Conservation (phyloP, 2,797 vertebrate species). For the Poecilia gillii region DNA sequence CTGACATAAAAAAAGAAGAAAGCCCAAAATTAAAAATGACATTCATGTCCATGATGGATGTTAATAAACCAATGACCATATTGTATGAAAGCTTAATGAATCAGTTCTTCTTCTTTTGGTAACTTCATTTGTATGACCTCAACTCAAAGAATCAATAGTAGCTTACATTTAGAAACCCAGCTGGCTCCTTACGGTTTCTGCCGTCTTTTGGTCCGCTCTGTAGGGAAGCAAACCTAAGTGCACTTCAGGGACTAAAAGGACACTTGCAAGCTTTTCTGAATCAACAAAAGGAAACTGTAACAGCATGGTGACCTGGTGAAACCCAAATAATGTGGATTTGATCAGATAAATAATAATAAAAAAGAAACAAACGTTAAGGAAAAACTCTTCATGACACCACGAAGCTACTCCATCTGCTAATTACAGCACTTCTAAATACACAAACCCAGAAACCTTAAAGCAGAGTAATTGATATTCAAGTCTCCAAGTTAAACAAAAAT, state of each 20-base stretch:
- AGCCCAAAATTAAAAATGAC: not conserved
- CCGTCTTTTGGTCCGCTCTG: conserved; percentile 51
- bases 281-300: conserved; percentile 19
- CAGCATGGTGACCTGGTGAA: conserved; percentile 6
- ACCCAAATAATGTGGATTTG: not conserved
- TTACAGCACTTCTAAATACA: conserved; percentile 40
- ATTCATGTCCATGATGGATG: not conserved
- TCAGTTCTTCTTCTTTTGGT: not conserved
- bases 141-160: conserved; percentile 11
- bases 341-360: conserved; percentile 11
- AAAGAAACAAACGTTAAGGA: conserved; percentile 10
- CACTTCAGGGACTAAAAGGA: conserved; percentile 70
- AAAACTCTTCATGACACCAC: conserved; percentile 31
- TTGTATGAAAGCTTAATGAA: conserved; percentile 1
- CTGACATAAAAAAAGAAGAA: not conserved
- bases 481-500: conserved; percentile 30
- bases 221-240: conserved; percentile 65
- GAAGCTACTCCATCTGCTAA: conserved; percentile 41
- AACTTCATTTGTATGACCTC: not conserved
- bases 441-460: conserved; percentile 41
- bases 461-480: conserved; percentile 42
- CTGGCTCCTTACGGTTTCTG: conserved; percentile 25
- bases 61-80: not conserved
- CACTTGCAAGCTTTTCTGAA: conserved; percentile 54
- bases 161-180: conserved; percentile 7